Evolutionary conservation across 2,797 vertebrate species (phyloP), one percentile per base, ranked within the genome.

Genomic region (Pempheris klunzingeri): DNA sequence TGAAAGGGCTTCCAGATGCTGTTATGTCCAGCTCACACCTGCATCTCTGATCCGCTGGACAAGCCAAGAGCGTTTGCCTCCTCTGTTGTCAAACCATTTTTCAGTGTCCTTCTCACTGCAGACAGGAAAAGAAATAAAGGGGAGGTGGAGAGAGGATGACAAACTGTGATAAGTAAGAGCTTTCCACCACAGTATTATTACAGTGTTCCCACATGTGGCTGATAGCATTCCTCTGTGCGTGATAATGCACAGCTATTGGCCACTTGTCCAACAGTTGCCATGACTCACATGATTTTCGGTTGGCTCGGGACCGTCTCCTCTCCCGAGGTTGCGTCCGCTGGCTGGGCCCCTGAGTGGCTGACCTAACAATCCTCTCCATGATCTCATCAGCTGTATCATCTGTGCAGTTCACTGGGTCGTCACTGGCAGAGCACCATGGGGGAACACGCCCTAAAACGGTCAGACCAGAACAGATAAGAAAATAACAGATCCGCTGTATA

Each of bases 321-420:
- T 99, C 98, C 20, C 97, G 95, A 22, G 98, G 97, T 71, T 97
- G 96, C 0, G 93, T 92, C 87, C 97, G 94, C 87, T 97, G 97
- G 88, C 96, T 95, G 90, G 97, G 98, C 88, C 96, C 97, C 95
- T 99, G 98, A 83, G 97, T 99, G 89, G 98, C 98, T 0, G 98
- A 99, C 88, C 98, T 96, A 7, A 99, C 98, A 0, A 99, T 99
- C 69, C 97, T 96, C 90, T 99, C 98, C 98, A 99, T 99, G 92
- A 99, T 99, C 92, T 99, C 98, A 78, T 99, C 98, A 0, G 98
- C 97, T 0, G 97, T 96, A 0, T 98, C 97, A 4, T 97, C 97
- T 0, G 96, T 95, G 79, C 96, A 95, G 2, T 94, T 97, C 0
- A 96, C 92, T 0, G 95, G 94, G 74, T 99, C 97, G 0, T 97